Evolutionary conservation across 2,797 vertebrate genomes (phyloP).

Genomic region (Neosilurus mollespiculum): DNA sequence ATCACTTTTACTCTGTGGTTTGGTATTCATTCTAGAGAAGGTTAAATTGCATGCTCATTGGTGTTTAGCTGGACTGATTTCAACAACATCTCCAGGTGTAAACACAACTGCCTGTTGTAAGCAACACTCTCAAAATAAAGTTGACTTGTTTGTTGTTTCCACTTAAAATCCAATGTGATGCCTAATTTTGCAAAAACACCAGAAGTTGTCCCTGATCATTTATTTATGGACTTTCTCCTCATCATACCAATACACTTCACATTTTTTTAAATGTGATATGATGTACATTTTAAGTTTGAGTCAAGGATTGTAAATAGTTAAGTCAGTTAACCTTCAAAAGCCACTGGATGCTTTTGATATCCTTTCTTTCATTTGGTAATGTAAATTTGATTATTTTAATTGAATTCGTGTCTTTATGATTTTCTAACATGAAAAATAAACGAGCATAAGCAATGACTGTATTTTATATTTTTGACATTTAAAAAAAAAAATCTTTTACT

Average conservation of each 20-base stretch:
- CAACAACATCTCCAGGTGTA: background rate
- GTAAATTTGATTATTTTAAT: constrained; percentile 63
- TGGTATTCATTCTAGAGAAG: background rate
- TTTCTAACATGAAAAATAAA: constrained; percentile 78
- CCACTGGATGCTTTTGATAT: constrained; percentile 61
- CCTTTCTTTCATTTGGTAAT: constrained; percentile 56
- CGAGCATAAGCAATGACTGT: constrained; percentile 50
- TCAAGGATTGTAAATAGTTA: constrained; percentile 47
- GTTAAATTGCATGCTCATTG: background rate
- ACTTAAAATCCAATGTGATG: background rate
- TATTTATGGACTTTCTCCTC: constrained; percentile 9
- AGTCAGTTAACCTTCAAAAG: constrained; percentile 60
- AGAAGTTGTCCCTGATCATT: background rate
- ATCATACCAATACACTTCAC: background rate
- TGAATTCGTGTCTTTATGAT: constrained; percentile 66
- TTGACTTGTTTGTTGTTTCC: background rate
- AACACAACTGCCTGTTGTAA: background rate
- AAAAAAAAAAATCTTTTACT: background rate
- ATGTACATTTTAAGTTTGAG: constrained; percentile 28
- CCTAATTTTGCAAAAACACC: background rate
- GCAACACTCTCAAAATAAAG: background rate
- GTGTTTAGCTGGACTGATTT: background rate
- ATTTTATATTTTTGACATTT: background rate
- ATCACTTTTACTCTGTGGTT: background rate
- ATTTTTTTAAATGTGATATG: background rate